Evolutionary conservation across 2,888 invertebrate genomes (phyloP).

Genomic region (Psylliodes chrysocephalus): DNA sequence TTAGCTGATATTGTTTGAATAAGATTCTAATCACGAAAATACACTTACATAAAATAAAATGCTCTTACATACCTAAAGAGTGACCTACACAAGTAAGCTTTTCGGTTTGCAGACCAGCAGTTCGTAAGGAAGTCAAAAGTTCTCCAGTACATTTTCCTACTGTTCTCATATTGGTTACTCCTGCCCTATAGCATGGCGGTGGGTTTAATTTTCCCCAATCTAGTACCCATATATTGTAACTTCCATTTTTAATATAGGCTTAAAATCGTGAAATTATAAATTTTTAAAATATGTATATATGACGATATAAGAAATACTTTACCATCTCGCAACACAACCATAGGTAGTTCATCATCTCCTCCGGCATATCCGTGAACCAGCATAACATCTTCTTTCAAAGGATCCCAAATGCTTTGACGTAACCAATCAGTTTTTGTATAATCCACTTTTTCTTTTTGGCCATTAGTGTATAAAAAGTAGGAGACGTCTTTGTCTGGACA

Average conservation of each 20-base stretch:
- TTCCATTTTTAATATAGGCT: conserved; percentile 79
- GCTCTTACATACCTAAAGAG: conserved; percentile 66
- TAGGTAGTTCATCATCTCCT: conserved; percentile 78
- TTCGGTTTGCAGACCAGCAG: conserved; percentile 73
- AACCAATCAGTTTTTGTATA: conserved; percentile 76
- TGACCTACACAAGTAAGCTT: conserved; percentile 81
- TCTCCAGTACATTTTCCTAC: conserved; percentile 78
- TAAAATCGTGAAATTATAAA: conserved; percentile 57
- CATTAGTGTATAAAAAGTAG: conserved; percentile 72
- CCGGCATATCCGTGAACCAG: conserved; percentile 83
- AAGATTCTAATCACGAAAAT: too few relatives aligned
- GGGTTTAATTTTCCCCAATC: conserved; percentile 80
- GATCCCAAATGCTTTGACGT: conserved; percentile 76
- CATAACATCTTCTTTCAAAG: conserved; percentile 75
- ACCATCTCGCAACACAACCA: conserved; percentile 79
- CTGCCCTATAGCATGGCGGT: conserved; percentile 75
- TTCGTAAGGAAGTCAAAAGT: conserved; percentile 71
- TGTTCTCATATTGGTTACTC: conserved; percentile 79
- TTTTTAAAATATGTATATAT: too few relatives aligned
- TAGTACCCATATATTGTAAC: conserved; percentile 80
- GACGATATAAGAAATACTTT: too few relatives aligned
- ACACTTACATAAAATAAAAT: too few relatives aligned
- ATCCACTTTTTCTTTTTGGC: conserved; percentile 66
- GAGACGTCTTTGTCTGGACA: conserved; percentile 78
- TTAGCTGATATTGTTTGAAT: too few relatives aligned